A percentile compares a stretch with the other conserved stretches of the same genome.
phyloP scores from a whole-genome alignment of 30 jellyfish, hydroid and myxozoan species.

The Calvadosia cruxmelitensis region DNA sequence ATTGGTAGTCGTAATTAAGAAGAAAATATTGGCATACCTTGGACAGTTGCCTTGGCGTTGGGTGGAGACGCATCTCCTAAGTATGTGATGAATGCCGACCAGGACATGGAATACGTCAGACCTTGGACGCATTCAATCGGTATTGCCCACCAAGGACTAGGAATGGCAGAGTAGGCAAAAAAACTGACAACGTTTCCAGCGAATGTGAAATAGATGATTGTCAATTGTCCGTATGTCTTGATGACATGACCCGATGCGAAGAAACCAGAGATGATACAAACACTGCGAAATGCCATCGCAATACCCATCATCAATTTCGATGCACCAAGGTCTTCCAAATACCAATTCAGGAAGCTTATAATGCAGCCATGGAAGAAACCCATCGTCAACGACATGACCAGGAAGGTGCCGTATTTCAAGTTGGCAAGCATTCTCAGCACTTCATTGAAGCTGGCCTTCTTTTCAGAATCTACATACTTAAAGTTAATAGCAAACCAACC shows the following conservation, averaged over 20 bases:
- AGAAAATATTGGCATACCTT: slow-evolving; percentile 42
- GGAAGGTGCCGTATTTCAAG: slow-evolving; percentile 55
- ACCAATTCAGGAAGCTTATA: slow-evolving; percentile 96
- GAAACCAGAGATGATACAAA: slow-evolving; percentile 73
- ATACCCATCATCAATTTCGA: slow-evolving; percentile 95
- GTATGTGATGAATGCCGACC: slow-evolving; percentile 97
- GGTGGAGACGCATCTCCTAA: slow-evolving; percentile 94
- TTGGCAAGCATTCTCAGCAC: slow-evolving; percentile 41
- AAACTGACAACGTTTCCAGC: slow-evolving; percentile 72
- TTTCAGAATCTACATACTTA: slow-evolving; percentile 23
- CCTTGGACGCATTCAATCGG: slow-evolving; percentile 95
- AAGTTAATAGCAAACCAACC: slow-evolving; percentile 61
- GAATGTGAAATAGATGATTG: slow-evolving; percentile 60
- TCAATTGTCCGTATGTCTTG: slow-evolving; percentile 46
- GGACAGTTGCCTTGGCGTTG: slow-evolving; percentile 87
- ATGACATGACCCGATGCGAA: slow-evolving; percentile 49
- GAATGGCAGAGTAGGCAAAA: slow-evolving; percentile 68
- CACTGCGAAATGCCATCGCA: slow-evolving; percentile 69
- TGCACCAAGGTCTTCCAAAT: slow-evolving; percentile 97
- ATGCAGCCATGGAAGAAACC: slow-evolving; percentile 98
- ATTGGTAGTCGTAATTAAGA: too few relatives aligned
- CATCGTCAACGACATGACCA: slow-evolving; percentile 79
- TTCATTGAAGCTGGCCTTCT: slow-evolving; percentile 26
- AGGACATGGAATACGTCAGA: slow-evolving; percentile 69
- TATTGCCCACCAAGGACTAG: slow-evolving; percentile 93